A percentile compares a stretch with the other conserved stretches of the same genome.
Evolutionary conservation across 2,888 invertebrate genomes (phyloP).

Genomic region (Pterostichus madidus): DNA sequence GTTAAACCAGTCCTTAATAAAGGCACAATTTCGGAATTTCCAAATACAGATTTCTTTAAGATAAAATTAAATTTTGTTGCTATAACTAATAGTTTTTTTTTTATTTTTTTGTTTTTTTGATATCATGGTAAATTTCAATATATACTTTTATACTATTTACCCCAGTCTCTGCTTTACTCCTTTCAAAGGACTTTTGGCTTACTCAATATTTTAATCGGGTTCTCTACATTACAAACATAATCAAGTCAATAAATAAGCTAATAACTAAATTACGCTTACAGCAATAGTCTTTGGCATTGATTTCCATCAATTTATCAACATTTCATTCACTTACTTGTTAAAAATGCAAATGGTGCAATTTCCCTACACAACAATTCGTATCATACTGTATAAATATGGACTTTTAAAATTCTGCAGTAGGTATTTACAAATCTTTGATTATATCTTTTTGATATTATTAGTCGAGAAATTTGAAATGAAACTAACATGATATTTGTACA

Average conservation of each 20-base stretch:
- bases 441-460: slow-evolving; percentile 41
- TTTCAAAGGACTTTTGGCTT: slow-evolving; percentile 64
- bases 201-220: slow-evolving; percentile 44
- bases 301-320: slow-evolving; percentile 26
- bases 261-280: slow-evolving; percentile 56
- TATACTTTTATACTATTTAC: slow-evolving; percentile 56
- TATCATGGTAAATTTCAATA: slow-evolving; percentile 54
- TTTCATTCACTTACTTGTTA: slow-evolving; percentile 27
- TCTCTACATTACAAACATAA: slow-evolving; percentile 48
- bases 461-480: slow-evolving; percentile 6
- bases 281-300: slow-evolving; percentile 59
- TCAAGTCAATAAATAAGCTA: slow-evolving; percentile 51
- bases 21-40: slow-evolving; percentile 65
- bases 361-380: slow-evolving; percentile 58
- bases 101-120: slow-evolving; percentile 45
- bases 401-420: slow-evolving; percentile 48
- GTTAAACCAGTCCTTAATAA: slow-evolving; percentile 64
- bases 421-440: slow-evolving; percentile 62
- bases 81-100: slow-evolving; percentile 53
- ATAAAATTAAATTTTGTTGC: slow-evolving; percentile 52
- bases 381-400: slow-evolving; percentile 47
- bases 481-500: slow-evolving; percentile 50
- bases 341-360: slow-evolving; percentile 55
- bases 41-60: slow-evolving; percentile 56
- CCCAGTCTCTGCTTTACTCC: slow-evolving; percentile 59